A percentile compares a stretch with the other conserved stretches of the same genome.
phyloP scores from a whole-genome alignment of 1,140 invertebrate species.

The Pseudobourletiella spinata region DNA sequence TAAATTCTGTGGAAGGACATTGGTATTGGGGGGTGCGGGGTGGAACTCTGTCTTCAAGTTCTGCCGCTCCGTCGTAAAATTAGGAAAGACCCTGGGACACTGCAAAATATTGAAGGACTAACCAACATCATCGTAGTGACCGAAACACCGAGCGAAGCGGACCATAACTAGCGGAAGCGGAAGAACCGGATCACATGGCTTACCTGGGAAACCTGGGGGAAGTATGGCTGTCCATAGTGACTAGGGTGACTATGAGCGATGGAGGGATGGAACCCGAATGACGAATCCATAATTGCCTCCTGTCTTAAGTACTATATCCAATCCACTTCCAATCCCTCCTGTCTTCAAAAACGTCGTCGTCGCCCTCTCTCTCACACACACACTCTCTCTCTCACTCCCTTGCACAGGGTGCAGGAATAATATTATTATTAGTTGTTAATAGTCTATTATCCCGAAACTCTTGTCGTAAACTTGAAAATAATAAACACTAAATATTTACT shows the following conservation, averaged over 20 bases:
- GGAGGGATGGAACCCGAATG: conserved; percentile 3
- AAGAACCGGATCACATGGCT: background rate
- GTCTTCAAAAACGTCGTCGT: background rate
- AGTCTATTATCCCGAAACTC: background rate
- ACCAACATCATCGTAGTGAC: background rate
- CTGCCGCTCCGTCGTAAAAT: background rate
- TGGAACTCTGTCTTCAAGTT: conserved; percentile 6
- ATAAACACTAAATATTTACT: too few species aligned
- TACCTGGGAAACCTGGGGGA: conserved; percentile 10
- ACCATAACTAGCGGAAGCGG: background rate
- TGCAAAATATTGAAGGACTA: conserved; percentile 15
- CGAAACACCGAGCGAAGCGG: background rate
- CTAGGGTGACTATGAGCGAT: conserved; percentile 13
- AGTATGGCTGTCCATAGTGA: conserved; percentile 11
- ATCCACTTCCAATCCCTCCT: background rate
- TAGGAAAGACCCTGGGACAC: conserved; percentile 12
- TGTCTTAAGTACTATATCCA: background rate
- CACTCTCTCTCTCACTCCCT: too few species aligned
- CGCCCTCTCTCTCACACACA: background rate
- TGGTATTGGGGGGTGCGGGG: background rate
- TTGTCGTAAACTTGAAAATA: too few species aligned
- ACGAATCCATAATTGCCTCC: conserved; percentile 1
- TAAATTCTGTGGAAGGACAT: conserved; percentile 12
- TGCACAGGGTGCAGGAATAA: too few species aligned
- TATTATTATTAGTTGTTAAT: too few species aligned